These are phyloP conservation scores for Cephus nigrinus DNA, from an alignment of 2,888 invertebrate species.

Conservation along the genomic window DNA sequence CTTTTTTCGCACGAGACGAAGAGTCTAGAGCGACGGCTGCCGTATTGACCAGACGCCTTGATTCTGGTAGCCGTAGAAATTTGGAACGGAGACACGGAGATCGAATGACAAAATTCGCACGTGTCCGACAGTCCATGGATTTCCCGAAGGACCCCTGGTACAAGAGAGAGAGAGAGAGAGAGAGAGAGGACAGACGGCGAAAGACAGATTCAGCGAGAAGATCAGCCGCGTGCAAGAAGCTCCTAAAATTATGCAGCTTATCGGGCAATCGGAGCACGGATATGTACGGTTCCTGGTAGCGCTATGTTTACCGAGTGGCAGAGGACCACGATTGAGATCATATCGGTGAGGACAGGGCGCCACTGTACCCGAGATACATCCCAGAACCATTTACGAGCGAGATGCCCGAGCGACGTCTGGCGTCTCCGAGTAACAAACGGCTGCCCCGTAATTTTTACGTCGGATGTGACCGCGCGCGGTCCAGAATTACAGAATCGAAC, in stretches of 20 bases:
- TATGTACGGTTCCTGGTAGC: slow-evolving; percentile 50
- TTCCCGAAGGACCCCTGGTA: neutral
- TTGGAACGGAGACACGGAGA: neutral
- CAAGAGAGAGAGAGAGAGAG: neutral
- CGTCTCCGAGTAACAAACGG: neutral
- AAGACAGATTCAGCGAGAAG: slow-evolving; percentile 34
- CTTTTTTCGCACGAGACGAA: neutral
- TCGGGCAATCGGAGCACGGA: slow-evolving; percentile 47
- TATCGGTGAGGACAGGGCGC: slow-evolving; percentile 50
- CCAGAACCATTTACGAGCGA: neutral
- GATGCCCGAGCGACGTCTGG: neutral
- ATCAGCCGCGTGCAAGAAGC: slow-evolving; percentile 46
- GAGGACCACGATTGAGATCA: slow-evolving; percentile 48
- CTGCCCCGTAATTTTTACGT: neutral
- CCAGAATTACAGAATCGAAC: neutral
- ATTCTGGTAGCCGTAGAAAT: neutral
- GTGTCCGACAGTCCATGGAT: neutral
- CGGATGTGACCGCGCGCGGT: neutral
- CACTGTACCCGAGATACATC: slow-evolving; percentile 35
- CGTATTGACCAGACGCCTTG: neutral
- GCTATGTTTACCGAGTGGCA: slow-evolving; percentile 44
- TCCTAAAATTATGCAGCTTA: slow-evolving; percentile 54
- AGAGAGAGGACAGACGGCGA: neutral
- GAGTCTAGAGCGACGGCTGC: neutral
- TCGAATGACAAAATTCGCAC: neutral